phyloP scores from a whole-genome alignment of 1,140 invertebrate species.

The Oncopodura yosiiana region DNA sequence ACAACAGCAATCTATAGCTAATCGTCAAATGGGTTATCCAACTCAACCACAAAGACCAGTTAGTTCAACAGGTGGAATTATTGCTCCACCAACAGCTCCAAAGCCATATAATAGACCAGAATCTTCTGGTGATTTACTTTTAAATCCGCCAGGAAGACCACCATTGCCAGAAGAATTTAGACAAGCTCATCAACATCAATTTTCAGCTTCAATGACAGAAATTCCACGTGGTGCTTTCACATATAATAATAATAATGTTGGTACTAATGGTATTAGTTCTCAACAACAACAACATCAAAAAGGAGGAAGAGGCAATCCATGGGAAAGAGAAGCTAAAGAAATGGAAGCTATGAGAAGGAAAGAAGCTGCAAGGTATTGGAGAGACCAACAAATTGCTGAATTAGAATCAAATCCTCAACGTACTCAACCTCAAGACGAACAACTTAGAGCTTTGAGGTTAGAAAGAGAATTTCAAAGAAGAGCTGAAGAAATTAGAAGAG shows the following conservation, averaged over 20 bases:
- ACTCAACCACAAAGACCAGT: conserved; percentile 27
- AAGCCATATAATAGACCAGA: conserved; percentile 30
- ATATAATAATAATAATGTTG: conserved; percentile 37
- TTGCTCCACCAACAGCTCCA: conserved; percentile 32
- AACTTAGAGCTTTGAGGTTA: conserved; percentile 66
- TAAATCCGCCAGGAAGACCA: too few relatives aligned
- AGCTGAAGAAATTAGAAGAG: conserved; percentile 62
- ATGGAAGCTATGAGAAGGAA: conserved; percentile 53
- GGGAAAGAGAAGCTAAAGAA: conserved; percentile 80
- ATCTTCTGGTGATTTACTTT: neutral
- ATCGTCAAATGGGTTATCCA: conserved; percentile 9
- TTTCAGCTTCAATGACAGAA: conserved; percentile 35
- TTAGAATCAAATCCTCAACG: conserved; percentile 56
- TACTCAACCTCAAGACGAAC: conserved; percentile 72
- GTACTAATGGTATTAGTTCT: conserved; percentile 33
- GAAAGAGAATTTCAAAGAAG: conserved; percentile 80
- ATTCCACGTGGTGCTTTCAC: conserved; percentile 37
- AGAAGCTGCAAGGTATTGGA: conserved; percentile 57
- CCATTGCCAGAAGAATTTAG: conserved; percentile 26
- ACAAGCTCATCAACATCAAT: conserved; percentile 9
- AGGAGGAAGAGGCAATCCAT: conserved; percentile 55
- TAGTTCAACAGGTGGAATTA: conserved; percentile 3
- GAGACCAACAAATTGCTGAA: conserved; percentile 74
- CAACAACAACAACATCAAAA: conserved; percentile 6
- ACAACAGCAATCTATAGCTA: neutral